phyloP scores from a whole-genome alignment of 2,797 vertebrate species.

The Dicrostonyx torquatus region DNA sequence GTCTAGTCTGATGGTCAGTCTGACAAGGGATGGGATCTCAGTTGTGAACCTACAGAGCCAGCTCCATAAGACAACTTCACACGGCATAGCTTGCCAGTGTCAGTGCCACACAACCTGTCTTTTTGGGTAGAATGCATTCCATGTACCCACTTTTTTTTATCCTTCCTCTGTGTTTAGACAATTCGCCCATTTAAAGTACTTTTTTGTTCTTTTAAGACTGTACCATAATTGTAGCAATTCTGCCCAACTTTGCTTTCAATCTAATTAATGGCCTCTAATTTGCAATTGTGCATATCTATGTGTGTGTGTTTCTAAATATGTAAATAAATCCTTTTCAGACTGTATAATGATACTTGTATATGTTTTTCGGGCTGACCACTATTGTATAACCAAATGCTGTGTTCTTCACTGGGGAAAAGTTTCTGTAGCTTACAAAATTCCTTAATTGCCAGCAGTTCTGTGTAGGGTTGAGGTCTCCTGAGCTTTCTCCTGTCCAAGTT shows the following conservation, averaged over 20 bases:
- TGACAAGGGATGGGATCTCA: neutral
- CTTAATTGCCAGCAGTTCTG: neutral
- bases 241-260: neutral
- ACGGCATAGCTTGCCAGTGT: rapidly evolving
- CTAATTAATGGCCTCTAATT: neutral
- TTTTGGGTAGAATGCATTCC: neutral
- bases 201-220: neutral
- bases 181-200: no score
- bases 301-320: neutral
- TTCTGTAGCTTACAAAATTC: neutral
- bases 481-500: neutral
- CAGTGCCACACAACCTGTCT: neutral
- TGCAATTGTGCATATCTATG: neutral
- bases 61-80: neutral
- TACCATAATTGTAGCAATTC: neutral
- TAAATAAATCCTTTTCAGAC: neutral
- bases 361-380: neutral
- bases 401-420: neutral
- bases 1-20: neutral
- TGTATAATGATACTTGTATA: neutral
- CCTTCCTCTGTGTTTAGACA: neutral
- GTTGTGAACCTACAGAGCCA: neutral
- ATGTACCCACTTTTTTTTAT: neutral
- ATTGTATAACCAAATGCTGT: neutral
- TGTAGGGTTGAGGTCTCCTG: neutral